Percentiles rank a stretch among this genome's conserved stretches.
Evolutionary conservation across 2,797 vertebrate genomes (phyloP).

Genomic region (Aphelocoma californica): DNA sequence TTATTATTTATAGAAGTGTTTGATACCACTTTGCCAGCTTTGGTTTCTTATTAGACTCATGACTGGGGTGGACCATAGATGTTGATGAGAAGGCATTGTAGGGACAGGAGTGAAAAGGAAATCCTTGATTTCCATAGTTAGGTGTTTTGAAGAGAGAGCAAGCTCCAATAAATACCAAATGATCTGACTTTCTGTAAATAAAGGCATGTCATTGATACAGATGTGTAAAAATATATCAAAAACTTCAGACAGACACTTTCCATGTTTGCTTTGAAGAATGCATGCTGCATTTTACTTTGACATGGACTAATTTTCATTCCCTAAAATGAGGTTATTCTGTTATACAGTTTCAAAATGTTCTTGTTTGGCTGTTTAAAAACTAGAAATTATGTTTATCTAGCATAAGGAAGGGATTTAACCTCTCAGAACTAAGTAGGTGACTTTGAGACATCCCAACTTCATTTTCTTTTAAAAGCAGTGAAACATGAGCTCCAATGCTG

Average conservation of each 20-base stretch:
- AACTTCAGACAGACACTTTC: neutral
- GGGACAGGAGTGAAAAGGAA: neutral
- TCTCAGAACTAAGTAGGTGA: neutral
- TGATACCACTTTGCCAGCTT: neutral
- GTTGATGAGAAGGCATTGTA: neutral
- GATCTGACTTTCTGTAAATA: neutral
- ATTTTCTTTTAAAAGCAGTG: neutral
- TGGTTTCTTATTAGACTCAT: neutral
- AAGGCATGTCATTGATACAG: neutral
- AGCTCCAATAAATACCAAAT: neutral
- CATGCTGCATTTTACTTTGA: neutral
- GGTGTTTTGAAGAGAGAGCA: neutral
- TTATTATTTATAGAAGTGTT: neutral
- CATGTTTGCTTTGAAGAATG: neutral
- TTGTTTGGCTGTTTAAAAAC: neutral
- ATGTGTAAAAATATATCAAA: neutral
- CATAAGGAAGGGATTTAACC: slow-evolving; percentile 11
- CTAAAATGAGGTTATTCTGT: neutral
- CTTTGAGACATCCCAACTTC: slow-evolving; percentile 16
- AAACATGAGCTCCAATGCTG: neutral
- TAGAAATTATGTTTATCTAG: neutral
- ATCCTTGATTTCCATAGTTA: neutral
- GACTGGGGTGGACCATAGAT: neutral
- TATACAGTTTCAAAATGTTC: neutral
- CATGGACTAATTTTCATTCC: neutral